Conservation (phyloP, 2,797 vertebrate genomes). For the Pristis pectinata region DNA sequence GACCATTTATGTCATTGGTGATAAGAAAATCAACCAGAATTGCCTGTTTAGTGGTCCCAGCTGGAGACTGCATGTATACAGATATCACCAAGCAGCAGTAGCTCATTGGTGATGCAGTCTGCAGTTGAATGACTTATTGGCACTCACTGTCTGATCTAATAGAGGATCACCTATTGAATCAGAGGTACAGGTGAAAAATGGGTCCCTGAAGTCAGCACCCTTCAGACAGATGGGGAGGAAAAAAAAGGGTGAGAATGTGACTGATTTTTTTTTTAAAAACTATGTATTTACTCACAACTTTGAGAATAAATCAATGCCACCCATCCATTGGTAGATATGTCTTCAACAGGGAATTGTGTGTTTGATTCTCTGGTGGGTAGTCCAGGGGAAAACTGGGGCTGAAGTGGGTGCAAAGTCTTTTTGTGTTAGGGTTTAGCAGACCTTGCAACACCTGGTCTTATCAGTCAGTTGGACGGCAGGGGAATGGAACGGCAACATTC, state of each 20-base stretch:
- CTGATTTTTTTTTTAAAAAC: not conserved
- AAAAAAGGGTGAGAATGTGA: not conserved
- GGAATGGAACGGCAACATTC: not conserved
- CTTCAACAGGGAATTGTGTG: not conserved
- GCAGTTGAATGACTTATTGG: not conserved
- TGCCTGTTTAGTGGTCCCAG: not conserved
- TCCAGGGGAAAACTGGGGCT: not conserved
- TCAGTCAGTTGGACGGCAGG: not conserved
- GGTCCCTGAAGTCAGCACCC: not conserved
- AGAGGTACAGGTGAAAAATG: not conserved
- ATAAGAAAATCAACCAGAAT: not conserved
- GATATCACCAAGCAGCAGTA: not conserved
- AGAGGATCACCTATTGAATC: not conserved
- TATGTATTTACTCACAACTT: not conserved
- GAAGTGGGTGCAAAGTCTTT: not conserved
- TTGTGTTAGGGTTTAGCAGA: not conserved
- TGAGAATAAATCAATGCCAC: not conserved
- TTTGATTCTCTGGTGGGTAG: not conserved
- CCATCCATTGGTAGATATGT: not conserved
- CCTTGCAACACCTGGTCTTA: not conserved
- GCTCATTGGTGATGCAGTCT: not conserved
- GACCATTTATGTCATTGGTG: no score
- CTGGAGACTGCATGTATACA: not conserved
- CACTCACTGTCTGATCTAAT: conserved; percentile 6
- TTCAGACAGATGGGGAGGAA: not conserved